Percentiles rank a stretch among this genome's conserved stretches.
These are phyloP conservation scores for Varroa destructor DNA, from an alignment of 1,140 invertebrate genomes.

Conservation along the genomic window DNA sequence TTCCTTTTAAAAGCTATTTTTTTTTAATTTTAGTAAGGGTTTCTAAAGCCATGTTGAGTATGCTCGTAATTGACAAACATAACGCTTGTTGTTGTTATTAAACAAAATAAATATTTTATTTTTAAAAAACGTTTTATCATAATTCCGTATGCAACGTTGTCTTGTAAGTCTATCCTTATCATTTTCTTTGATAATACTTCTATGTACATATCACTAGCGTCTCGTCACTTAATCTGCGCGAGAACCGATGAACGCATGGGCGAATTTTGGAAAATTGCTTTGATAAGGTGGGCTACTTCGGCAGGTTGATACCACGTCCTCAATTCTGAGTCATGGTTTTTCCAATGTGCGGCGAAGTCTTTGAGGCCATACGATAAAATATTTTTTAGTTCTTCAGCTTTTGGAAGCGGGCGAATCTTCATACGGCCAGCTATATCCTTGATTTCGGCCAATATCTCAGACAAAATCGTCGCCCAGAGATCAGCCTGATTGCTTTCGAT, in stretches of 20 bases:
- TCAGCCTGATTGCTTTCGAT: conserved; percentile 24
- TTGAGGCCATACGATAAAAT: conserved; percentile 13
- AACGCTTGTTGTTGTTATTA: no score
- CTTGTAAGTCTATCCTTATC: no score
- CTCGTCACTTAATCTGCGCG: neutral
- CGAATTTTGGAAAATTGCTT: conserved; percentile 22
- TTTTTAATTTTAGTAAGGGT: no score
- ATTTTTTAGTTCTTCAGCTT: conserved; percentile 8
- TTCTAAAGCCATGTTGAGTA: no score
- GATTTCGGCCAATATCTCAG: neutral
- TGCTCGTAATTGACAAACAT: no score
- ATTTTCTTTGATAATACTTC: no score
- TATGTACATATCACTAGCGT: no score
- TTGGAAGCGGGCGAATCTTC: neutral
- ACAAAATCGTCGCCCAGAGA: neutral
- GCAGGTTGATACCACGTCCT: neutral
- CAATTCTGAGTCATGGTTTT: neutral
- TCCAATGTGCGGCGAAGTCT: conserved; percentile 19
- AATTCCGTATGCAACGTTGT: no score
- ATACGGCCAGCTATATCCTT: neutral
- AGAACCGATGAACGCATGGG: conserved; percentile 10
- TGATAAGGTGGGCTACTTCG: conserved; percentile 6
- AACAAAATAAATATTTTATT: no score
- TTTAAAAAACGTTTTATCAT: no score
- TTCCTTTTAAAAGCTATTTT: no score